Base-by-base conservation (phyloP, 1,140 invertebrate genomes). In the Heliconius nattereri region DNA sequence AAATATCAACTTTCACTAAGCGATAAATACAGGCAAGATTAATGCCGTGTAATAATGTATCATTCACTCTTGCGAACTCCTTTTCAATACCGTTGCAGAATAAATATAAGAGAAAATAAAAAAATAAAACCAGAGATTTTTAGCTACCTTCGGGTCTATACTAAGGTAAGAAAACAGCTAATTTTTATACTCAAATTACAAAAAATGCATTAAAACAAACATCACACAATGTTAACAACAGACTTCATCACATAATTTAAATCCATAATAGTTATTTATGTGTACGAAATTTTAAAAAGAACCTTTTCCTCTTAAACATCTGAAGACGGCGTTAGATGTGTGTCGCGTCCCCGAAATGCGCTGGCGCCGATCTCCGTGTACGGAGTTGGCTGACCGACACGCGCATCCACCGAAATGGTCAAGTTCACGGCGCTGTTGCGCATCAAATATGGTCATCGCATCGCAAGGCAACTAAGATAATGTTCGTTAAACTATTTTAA, bases 321-420 rank as follows among this genome's bases (percentile, higher is more conserved):
- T 52, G 49, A 0, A 66, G 2, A 29, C 60, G 13, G 13, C n/a
- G 26, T 66, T 66, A 66, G 29, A 26, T 16, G 26, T 16, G 26
- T 66, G 60, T 29, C 23, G 60, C 29, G 60, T 66, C 60, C 60
- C 60, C 60, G 60, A 66, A 66, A 66, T 73, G 78, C 66, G 80
- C 79, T 76, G 76, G 78, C 80, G 83, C 80, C 78, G 76, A 80
- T 83, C 73, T 75, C 82, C 82, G 78, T 81, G 82, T 86, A 86
- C 74, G 82, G 83, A 84, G 85, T 87, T 83, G 83, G 80, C 79
- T 83, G 85, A 86, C 83, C 89, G 85, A 80, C 83, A 84, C 86
- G 81, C 86, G 85, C 90, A 90, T 90, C 88, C 84, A 84, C 49
- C 79, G 81, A 82, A 88, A 82, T 87, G 91, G 90, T 91, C 91